Percentiles rank a stretch among this genome's conserved stretches.
These are phyloP conservation scores for Hermetia illucens DNA, from an alignment of 1,140 invertebrate species.

Conservation along the genomic window DNA sequence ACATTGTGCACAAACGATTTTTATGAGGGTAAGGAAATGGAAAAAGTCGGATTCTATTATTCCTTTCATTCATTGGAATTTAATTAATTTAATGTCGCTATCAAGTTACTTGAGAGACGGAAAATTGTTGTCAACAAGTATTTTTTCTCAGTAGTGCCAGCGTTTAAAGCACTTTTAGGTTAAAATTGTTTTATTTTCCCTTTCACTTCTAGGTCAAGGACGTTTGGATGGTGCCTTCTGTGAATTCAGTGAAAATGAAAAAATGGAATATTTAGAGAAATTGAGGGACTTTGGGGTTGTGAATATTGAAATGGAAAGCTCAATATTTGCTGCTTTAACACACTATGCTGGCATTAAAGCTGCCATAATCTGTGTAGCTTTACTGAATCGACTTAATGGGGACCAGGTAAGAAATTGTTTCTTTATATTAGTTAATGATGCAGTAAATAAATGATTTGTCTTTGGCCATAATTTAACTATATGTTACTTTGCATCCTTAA, in stretches of 20 bases:
- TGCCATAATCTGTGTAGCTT: conserved; percentile 82
- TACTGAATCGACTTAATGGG: conserved; percentile 85
- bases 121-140: too few relatives aligned
- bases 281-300: conserved; percentile 67
- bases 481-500: too few relatives aligned
- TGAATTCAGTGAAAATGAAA: conserved; percentile 79
- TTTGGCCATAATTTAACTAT: too few relatives aligned
- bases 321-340: conserved; percentile 76
- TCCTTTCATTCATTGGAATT: neutral
- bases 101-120: neutral
- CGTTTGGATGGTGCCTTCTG: conserved; percentile 95
- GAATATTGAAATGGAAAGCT: conserved; percentile 97
- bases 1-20: conserved; percentile 96
- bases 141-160: neutral
- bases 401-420: conserved; percentile 74
- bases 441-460: too few relatives aligned
- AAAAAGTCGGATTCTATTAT: neutral
- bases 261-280: conserved; percentile 71
- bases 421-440: too few relatives aligned
- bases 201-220: conserved; percentile 50
- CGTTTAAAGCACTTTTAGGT: neutral
- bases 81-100: neutral
- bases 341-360: conserved; percentile 87
- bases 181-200: conserved; percentile 3
- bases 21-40: conserved; percentile 89